Evolutionary conservation across 2,797 vertebrate species (phyloP).

Genomic region (Eleutherodactylus coqui): DNA sequence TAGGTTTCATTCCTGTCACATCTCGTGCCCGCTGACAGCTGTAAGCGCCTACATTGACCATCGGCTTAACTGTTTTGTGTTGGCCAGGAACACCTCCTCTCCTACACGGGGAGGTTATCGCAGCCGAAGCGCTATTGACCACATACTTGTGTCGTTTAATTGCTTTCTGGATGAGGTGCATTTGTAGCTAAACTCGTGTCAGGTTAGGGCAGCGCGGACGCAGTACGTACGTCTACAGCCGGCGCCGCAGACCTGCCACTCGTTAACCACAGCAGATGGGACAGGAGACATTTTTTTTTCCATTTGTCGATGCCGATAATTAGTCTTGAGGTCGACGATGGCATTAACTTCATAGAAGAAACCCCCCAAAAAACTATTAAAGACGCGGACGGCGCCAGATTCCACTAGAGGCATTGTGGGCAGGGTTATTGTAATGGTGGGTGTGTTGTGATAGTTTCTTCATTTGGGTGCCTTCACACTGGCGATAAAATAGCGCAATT

Average conservation of each 20-base stretch:
- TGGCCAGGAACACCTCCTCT: slow-evolving; percentile 38
- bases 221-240: slow-evolving; percentile 16
- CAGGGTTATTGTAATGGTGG: no score
- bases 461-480: no score
- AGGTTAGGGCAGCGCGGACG: slow-evolving; percentile 53
- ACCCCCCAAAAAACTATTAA: neutral
- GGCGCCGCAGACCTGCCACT: slow-evolving; percentile 24
- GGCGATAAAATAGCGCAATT: no score
- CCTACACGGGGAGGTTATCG: slow-evolving; percentile 51
- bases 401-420: no score
- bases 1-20: slow-evolving; percentile 9
- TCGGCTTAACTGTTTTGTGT: slow-evolving; percentile 52
- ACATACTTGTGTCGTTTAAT: slow-evolving; percentile 53
- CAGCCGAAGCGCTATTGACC: slow-evolving; percentile 56
- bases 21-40: slow-evolving; percentile 23
- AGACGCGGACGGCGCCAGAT: neutral
- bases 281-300: neutral
- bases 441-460: no score
- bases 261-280: neutral
- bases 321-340: neutral
- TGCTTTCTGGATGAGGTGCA: slow-evolving; percentile 46
- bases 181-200: slow-evolving; percentile 57
- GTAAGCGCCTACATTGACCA: slow-evolving; percentile 51
- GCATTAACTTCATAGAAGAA: slow-evolving; percentile 6
- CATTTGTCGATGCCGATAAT: slow-evolving; percentile 19